Evolutionary conservation across 2,797 vertebrate species (phyloP).

Genomic region (Pampus argenteus): DNA sequence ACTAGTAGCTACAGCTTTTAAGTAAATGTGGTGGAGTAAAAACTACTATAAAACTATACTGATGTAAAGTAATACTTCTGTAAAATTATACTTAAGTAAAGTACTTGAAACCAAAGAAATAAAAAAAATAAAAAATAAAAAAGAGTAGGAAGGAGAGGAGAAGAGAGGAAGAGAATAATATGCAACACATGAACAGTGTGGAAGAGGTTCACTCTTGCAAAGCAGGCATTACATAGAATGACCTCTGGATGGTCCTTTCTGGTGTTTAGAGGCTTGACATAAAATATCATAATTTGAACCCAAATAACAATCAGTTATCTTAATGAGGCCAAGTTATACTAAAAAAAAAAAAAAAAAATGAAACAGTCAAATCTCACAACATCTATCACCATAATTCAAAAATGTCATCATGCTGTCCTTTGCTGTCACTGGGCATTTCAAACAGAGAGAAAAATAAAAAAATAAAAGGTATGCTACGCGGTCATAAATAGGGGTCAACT

Average conservation of each 20-base stretch:
- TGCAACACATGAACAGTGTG: conserved; percentile 31
- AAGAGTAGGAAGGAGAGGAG: conserved; percentile 10
- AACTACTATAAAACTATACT: not conserved
- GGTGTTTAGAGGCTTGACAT: conserved; percentile 41
- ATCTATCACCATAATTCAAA: conserved; percentile 27
- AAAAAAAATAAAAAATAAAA: not conserved
- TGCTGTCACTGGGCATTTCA: conserved; percentile 13
- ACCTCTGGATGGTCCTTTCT: conserved; percentile 33
- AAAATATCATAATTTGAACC: conserved; percentile 22
- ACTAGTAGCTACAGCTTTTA: not conserved
- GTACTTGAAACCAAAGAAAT: not conserved
- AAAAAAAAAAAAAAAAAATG: not conserved
- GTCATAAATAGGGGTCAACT: conserved; percentile 33
- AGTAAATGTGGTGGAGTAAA: not conserved
- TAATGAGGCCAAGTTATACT: conserved; percentile 16
- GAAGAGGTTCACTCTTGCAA: conserved; percentile 37
- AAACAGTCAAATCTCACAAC: conserved; percentile 48
- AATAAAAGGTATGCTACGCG: not conserved
- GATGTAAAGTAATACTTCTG: not conserved
- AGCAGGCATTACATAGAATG: conserved; percentile 47
- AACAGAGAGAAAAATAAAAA: conserved; percentile 19
- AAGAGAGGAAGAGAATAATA: conserved; percentile 23
- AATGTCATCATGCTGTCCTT: conserved; percentile 9
- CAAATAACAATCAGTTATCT: conserved; percentile 10
- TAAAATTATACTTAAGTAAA: not conserved